Base-by-base conservation (phyloP, 2,797 vertebrate species). In the Alcedo atthis region DNA sequence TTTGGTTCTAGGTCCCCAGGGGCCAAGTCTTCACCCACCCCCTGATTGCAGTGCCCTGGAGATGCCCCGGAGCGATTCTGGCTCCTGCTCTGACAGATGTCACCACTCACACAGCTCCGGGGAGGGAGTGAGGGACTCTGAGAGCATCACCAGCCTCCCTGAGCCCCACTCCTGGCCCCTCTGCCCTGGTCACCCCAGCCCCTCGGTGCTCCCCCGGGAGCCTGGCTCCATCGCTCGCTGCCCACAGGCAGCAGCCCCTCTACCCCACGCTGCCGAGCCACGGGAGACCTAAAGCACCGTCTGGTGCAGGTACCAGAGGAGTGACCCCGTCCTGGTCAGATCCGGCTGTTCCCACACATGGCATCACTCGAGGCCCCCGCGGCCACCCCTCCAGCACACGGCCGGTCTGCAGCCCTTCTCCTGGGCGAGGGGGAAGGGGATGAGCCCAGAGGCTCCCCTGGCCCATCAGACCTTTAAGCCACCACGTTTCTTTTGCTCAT, bases 401-500 rank as follows among this genome's bases (percentile, higher is more conserved):
- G 0, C 24, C 5, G n/a, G 2, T 35, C 37, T 9, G 1, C 22
- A 63, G n/a, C 25, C 10, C 19, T 46, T n/a, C 26, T n/a, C 32
- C 57, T 4, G 7, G 20, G 2, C 20, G 2, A 20, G 28, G 21
- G 53, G 40, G 71, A 40, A 79, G 9, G 14, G 37, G 22, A 9
- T 17, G 28, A 91, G 25, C 53, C 40, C 37, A 2, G 15, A 6
- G 0, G 1, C 3, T 25, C 15, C 18, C 21, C 16, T 1, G 18
- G 30, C 30, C 15, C 63, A 2, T 1, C 21, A 5, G 21, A 25
- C 28, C 32, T 17, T 45, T 2, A 32, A 32, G 9, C 48, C 64
- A 1, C 48, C 64, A 1, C 3, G 1, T 49, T 11, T 3, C 21
- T n/a, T n/a, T 48, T 1, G 0, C 68, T 54, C 19, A 1, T 15